Percentiles rank a stretch among this genome's conserved stretches.
Conservation (phyloP, 2,113 vertebrate species). For the Meleagris gallopavo region DNA sequence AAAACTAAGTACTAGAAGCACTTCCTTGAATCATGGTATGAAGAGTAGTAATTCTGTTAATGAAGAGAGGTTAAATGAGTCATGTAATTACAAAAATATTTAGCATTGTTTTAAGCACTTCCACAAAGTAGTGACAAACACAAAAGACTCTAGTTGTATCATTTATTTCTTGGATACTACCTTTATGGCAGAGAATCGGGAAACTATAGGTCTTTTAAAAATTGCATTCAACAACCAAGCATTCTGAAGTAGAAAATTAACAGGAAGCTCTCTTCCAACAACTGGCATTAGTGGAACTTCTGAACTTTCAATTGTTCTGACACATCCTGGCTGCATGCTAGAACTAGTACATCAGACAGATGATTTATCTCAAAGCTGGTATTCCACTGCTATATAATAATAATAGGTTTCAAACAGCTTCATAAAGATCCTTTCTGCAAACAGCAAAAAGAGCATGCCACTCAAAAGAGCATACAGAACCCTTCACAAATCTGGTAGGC, state of each 20-base stretch:
- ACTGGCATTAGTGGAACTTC: not conserved
- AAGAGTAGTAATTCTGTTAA: not conserved
- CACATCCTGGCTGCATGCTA: not conserved
- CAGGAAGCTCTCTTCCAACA: not conserved
- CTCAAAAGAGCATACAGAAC: not conserved
- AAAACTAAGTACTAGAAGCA: not conserved
- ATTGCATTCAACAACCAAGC: not conserved
- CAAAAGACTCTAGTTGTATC: not conserved
- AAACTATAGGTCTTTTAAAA: not conserved
- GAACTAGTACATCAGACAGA: not conserved
- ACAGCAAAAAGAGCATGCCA: not conserved
- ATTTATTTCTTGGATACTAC: not conserved
- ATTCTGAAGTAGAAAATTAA: not conserved
- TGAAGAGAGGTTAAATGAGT: not conserved
- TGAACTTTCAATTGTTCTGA: not conserved
- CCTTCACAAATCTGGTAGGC: not conserved
- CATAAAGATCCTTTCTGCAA: not conserved
- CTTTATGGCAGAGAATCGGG: not conserved
- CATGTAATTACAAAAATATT: not conserved
- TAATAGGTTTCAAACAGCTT: not conserved
- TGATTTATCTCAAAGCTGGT: not conserved
- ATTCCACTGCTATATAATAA: not conserved
- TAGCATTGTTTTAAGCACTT: not conserved
- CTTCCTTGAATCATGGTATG: not conserved
- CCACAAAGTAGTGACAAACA: not conserved